Evolutionary conservation across 2,888 invertebrate genomes (phyloP), one percentile per base, ranked within the genome.

Genomic region (Rutpela maculata): DNA sequence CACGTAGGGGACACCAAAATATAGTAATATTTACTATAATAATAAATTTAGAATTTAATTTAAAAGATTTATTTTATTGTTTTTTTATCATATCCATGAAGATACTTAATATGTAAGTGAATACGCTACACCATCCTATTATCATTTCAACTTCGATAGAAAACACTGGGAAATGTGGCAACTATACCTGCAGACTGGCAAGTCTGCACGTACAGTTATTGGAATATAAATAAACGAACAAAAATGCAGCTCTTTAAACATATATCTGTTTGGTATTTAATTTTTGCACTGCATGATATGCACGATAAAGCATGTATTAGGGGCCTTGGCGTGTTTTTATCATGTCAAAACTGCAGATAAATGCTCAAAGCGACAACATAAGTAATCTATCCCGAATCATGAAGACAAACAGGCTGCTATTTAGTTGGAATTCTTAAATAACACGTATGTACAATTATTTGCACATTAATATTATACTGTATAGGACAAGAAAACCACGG

Each of bases 301-400:
- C 69, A 59, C 59, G 69, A 59, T 59, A 31, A 35, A 22, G 50
- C 22, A 50, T 75, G 67, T 66, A 66, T 69, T 76, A 69, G 78
- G 66, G 66, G 50, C 50, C 67, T 70, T 72, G 71, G 50, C 31
- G 55, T 72, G 76, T 66, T 78, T 74, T 80, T 79, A 80, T 77
- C 80, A 74, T 71, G 78, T 80, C 80, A 82, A 80, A 80, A 80
- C 50, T 22, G 59, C 60, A 70, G 59, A 70, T 78, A 79, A 79
- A 79, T 66, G 80, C 82, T 80, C 65, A 59, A 71, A 79, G 82
- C 81, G 82, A 82, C 82, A 82, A 77, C 78, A 74, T 79, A 78
- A 80, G 78, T 77, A 81, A 82, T 75, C 69, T 75, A 72, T 75
- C 55, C 69, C 76, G 76, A 75, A 73, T 78, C 78, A 78, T 76